Evolutionary conservation across 2,888 invertebrate genomes (phyloP).

Genomic region (Drosophila birchii): DNA sequence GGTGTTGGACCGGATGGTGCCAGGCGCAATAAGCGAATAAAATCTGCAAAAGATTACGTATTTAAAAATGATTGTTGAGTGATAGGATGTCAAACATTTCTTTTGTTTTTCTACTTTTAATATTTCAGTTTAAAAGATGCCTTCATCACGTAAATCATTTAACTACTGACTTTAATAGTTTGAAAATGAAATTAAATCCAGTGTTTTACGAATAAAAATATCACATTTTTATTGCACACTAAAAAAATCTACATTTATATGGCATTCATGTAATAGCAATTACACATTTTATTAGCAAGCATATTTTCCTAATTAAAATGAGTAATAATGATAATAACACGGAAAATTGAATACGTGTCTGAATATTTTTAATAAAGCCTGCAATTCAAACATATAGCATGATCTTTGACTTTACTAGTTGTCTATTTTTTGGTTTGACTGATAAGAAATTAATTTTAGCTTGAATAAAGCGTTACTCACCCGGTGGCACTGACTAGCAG

Average conservation of each 20-base stretch:
- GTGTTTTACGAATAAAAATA: not conserved
- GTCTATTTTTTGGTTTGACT: not conserved
- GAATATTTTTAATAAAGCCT: not conserved
- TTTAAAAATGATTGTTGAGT: not conserved
- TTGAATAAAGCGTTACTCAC: constrained; percentile 58
- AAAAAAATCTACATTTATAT: not conserved
- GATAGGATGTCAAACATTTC: not conserved
- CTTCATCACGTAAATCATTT: not conserved
- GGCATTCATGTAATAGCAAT: not conserved
- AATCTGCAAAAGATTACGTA: constrained; percentile 56
- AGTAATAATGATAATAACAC: too few species aligned
- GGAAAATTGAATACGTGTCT: constrained; percentile 3
- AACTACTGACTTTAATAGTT: not conserved
- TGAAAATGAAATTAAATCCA: not conserved
- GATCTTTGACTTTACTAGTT: not conserved
- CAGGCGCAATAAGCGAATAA: constrained; percentile 92
- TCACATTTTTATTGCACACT: not conserved
- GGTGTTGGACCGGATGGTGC: constrained; percentile 92
- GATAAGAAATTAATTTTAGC: constrained; percentile 38
- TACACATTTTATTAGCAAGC: too few species aligned
- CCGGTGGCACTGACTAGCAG: constrained; percentile 69
- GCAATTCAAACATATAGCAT: not conserved
- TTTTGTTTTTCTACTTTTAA: too few species aligned
- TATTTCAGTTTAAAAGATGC: not conserved
- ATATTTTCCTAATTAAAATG: too few species aligned